phyloP scores from a whole-genome alignment of 2,113 vertebrate species.

The Oncorhynchus clarkii region DNA sequence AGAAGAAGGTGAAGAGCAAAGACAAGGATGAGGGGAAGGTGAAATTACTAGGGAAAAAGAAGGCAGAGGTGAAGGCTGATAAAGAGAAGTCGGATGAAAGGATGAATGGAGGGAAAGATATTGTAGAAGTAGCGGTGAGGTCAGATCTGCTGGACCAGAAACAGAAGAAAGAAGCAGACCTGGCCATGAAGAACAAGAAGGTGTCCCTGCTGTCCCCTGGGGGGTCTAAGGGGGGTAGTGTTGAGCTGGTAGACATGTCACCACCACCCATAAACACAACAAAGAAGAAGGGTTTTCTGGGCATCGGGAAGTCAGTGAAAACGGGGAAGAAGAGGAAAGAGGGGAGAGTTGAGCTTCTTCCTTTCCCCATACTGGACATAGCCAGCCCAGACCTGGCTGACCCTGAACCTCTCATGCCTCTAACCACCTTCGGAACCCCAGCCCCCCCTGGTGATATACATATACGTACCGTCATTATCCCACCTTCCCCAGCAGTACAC shows the following conservation, averaged over 20 bases:
- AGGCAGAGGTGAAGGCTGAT: not conserved
- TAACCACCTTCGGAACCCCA: conserved; percentile 17
- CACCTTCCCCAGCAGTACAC: not conserved
- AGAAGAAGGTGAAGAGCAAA: conserved; percentile 44
- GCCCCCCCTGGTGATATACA: conserved; percentile 20
- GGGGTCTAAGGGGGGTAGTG: conserved; percentile 20
- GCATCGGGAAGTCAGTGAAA: conserved; percentile 36
- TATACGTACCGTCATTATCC: not conserved
- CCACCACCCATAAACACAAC: conserved; percentile 45
- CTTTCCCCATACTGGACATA: conserved; percentile 34
- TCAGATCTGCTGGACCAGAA: conserved; percentile 20
- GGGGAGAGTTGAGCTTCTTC: conserved; percentile 3
- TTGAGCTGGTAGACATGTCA: conserved; percentile 30
- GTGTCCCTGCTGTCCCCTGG: not conserved
- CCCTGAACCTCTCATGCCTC: conserved; percentile 38
- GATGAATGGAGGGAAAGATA: not conserved
- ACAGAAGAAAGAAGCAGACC: conserved; percentile 41
- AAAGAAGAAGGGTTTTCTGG: conserved; percentile 52
- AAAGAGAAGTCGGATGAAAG: not conserved
- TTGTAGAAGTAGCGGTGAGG: not conserved
- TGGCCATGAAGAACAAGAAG: conserved; percentile 42
- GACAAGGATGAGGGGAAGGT: conserved; percentile 48
- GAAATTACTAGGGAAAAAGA: conserved; percentile 38
- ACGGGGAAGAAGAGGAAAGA: not conserved
- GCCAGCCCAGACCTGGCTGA: conserved; percentile 13